These are phyloP conservation scores for Dasyornis broadbenti DNA, from an alignment of 2,113 vertebrate species.

Conservation along the genomic window DNA sequence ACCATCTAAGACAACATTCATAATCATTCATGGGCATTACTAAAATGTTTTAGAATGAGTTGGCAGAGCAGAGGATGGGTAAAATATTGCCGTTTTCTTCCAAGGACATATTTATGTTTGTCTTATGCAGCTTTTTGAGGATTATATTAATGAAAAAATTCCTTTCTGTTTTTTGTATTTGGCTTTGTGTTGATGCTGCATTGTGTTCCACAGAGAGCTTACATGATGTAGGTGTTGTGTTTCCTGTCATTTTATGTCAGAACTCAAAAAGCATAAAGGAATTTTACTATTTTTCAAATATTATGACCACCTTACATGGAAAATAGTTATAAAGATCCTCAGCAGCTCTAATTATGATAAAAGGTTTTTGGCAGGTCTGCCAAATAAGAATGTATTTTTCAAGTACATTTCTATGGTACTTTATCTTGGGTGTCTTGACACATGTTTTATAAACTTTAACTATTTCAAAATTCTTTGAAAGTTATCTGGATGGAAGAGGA, in stretches of 20 bases:
- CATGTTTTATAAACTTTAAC: not conserved
- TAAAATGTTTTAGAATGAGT: slow-evolving; percentile 42
- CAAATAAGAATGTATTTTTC: not conserved
- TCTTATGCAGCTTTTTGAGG: slow-evolving; percentile 2
- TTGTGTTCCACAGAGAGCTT: not conserved
- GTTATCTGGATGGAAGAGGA: not conserved
- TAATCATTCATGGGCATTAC: slow-evolving; percentile 59
- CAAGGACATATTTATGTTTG: slow-evolving; percentile 30
- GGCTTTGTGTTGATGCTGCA: not conserved
- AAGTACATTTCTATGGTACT: not conserved
- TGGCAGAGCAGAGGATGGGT: slow-evolving; percentile 19
- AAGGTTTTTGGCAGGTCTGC: not conserved
- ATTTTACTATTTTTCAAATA: slow-evolving; percentile 1
- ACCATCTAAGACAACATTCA: slow-evolving; percentile 61
- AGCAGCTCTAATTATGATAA: not conserved
- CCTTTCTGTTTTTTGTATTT: slow-evolving; percentile 11
- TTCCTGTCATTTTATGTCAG: not conserved
- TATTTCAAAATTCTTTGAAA: not conserved
- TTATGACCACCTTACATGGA: not conserved
- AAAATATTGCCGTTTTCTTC: slow-evolving; percentile 37
- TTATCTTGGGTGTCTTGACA: not conserved
- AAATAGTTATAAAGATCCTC: not conserved
- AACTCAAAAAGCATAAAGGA: not conserved
- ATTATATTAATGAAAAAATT: slow-evolving; percentile 11
- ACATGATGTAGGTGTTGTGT: not conserved